Conservation (phyloP, 2,113 vertebrate genomes). For the Sinocyclocheilus rhinocerous region DNA sequence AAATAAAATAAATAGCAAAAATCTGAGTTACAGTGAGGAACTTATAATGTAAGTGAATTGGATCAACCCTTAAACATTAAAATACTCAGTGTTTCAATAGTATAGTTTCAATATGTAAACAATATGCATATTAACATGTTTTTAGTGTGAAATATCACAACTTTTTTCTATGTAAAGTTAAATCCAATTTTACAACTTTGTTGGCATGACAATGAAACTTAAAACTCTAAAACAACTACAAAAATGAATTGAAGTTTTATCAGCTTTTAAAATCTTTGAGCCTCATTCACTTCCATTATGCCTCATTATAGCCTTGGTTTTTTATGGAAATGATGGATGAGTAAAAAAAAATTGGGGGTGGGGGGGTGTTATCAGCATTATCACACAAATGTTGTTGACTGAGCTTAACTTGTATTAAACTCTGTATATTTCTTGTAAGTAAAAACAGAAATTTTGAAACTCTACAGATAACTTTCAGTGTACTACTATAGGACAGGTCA, state of each 20-base stretch:
- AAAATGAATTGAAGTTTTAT: not conserved
- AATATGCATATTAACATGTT: not conserved
- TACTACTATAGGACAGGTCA: too few species aligned
- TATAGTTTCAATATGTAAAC: not conserved
- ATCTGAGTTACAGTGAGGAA: not conserved
- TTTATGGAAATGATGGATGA: too few species aligned
- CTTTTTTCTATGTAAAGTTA: not conserved
- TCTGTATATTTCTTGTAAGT: not conserved
- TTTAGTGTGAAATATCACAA: not conserved
- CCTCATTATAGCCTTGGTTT: not conserved
- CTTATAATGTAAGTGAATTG: not conserved
- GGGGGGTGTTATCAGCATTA: too few species aligned
- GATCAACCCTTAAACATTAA: not conserved
- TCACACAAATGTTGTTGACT: not conserved
- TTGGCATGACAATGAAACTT: not conserved
- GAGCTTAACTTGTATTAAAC: not conserved
- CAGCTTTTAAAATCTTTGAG: too few species aligned
- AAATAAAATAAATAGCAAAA: not conserved
- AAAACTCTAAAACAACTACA: not conserved
- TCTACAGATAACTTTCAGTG: too few species aligned
- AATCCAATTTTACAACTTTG: not conserved
- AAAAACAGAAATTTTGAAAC: not conserved
- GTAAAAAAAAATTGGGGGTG: accelerated
- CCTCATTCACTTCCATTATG: not conserved
- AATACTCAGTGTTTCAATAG: not conserved